Evolutionary conservation across 2,797 vertebrate species (phyloP), one percentile per base, ranked within the genome.

Genomic region (Acipenser ruthenus): DNA sequence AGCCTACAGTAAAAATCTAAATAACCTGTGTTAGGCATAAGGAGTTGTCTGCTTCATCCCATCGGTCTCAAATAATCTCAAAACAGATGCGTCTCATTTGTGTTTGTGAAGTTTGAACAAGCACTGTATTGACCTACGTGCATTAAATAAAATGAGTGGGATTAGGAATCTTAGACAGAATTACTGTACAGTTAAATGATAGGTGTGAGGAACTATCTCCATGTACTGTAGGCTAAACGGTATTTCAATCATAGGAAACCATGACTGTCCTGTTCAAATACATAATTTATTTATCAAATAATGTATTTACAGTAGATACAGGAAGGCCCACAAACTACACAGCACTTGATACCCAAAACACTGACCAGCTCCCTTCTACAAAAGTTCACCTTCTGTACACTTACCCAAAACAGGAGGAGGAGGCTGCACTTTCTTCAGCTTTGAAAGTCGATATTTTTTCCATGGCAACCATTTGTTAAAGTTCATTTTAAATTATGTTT

Each of bases 391-490:
- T 9, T 10, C 51, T 12, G 8, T 9, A 4, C n/a, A 78, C 87
- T 85, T 76, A 91, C 89, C 88, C 23, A 85, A 53, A 49, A 71
- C 68, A 10, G 75, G 64, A 59, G n/a, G 69, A 37, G 50, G 67
- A 55, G 80, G 73, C 67, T 63, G 72, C 73, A 79, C 88, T 66
- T 11, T 69, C 63, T 79, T 84, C 69, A 73, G 82, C 71, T 73
- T 84, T 73, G 86, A 87, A 67, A 85, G 71, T 71, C 75, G 75
- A 2, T 64, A 80, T 68, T 80, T 87, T 71, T 82, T 81, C 86
- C 84, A 85, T 3, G 80, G 78, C 70, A 81, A 76, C 89, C 89
- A 90, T 73, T 84, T 87, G 69, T 77, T 85, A 47, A 89, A 71
- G 79, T 81, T 88, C 83, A 86, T 85, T 74, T 64, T 1, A 15